These are phyloP conservation scores for Montipora capitata DNA, from an alignment of 92 coral and sea anemone genomes.

Conservation along the genomic window DNA sequence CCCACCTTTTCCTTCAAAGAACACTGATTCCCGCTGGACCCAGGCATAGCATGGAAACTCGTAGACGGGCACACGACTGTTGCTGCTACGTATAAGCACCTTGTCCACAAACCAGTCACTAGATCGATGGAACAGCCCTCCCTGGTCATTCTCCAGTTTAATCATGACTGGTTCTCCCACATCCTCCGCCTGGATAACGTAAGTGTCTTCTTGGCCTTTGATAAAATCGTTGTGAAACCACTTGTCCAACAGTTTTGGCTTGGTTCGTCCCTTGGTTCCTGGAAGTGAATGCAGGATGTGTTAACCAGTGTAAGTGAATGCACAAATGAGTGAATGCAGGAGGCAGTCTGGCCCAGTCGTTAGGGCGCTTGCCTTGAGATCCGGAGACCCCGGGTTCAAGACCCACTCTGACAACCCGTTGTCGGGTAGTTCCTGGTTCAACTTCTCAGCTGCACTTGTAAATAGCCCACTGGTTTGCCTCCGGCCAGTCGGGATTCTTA, in stretches of 20 bases:
- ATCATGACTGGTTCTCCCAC: slow-evolving; percentile 88
- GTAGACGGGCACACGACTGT: slow-evolving; percentile 22
- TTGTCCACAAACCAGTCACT: slow-evolving; percentile 88
- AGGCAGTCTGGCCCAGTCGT: no score
- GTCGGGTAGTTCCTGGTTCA: no score
- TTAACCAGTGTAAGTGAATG: background rate
- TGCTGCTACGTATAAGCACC: slow-evolving; percentile 57
- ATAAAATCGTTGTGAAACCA: slow-evolving; percentile 77
- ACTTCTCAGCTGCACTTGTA: no score
- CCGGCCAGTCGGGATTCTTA: no score
- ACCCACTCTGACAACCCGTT: no score
- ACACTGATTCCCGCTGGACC: slow-evolving; percentile 75
- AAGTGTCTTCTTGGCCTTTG: slow-evolving; percentile 79
- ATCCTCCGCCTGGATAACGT: slow-evolving; percentile 77
- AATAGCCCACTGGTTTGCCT: no score
- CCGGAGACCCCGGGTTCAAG: no score
- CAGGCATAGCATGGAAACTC: slow-evolving; percentile 88
- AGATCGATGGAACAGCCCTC: slow-evolving; percentile 33
- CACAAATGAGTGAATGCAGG: background rate
- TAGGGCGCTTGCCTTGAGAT: no score
- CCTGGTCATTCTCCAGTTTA: slow-evolving; percentile 77
- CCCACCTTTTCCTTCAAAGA: slow-evolving; percentile 87
- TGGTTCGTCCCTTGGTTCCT: slow-evolving; percentile 91
- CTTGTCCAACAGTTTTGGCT: slow-evolving; percentile 72
- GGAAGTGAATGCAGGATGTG: background rate